Conservation (phyloP, 2,113 vertebrate species). For the Fulica atra region DNA sequence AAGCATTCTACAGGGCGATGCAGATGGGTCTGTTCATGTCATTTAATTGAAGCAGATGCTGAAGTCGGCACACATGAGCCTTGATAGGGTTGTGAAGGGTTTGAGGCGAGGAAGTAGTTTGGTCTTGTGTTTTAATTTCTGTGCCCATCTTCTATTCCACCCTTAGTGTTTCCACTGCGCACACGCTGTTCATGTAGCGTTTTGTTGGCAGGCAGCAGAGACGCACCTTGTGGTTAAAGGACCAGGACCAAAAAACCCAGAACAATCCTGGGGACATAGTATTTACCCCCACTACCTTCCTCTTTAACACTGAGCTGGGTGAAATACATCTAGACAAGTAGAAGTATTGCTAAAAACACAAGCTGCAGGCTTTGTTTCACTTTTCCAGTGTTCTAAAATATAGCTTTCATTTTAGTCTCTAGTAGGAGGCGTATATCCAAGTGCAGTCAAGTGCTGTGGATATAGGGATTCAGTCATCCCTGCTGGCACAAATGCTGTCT, state of each 20-base stretch:
- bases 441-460: constrained; percentile 15
- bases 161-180: background rate
- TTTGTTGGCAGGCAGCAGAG: background rate
- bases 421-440: constrained; percentile 41
- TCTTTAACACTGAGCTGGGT: background rate
- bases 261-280: background rate
- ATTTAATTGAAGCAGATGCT: background rate
- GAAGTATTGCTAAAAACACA: constrained; percentile 27
- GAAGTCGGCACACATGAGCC: background rate
- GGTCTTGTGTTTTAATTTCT: background rate
- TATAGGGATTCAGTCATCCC: constrained; percentile 4
- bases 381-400: constrained; percentile 33
- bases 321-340: constrained; percentile 13
- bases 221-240: background rate
- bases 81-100: background rate
- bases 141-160: background rate
- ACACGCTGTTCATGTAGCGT: rapidly evolving
- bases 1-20: background rate
- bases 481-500: background rate
- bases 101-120: background rate
- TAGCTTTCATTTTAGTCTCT: constrained; percentile 52
- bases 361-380: constrained; percentile 37
- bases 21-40: background rate
- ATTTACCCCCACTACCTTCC: background rate
- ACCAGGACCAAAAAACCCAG: background rate